Conservation (phyloP, 2,888 invertebrate genomes). For the Cenopis cana region DNA sequence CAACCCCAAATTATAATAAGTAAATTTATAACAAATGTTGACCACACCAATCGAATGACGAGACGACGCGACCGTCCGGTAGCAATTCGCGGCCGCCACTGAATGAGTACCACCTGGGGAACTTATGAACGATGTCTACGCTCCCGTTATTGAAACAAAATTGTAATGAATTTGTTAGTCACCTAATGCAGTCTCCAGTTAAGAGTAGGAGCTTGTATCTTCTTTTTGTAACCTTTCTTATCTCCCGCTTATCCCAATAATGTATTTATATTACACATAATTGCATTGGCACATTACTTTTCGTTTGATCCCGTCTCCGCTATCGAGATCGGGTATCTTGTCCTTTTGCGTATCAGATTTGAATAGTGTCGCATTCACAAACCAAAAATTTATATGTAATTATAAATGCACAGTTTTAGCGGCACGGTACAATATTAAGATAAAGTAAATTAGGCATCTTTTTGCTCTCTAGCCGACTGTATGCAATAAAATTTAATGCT, state of each 20-base stretch:
- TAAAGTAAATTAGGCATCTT: constrained; percentile 30
- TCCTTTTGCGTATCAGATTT: constrained; percentile 23
- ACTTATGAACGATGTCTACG: too few species aligned
- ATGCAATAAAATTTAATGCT: constrained; percentile 30
- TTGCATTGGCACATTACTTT: neutral
- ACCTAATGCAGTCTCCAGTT: too few species aligned
- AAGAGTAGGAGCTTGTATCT: too few species aligned
- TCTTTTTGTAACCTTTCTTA: neutral
- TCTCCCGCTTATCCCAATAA: neutral
- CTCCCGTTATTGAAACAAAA: too few species aligned
- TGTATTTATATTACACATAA: neutral
- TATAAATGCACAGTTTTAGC: constrained; percentile 32
- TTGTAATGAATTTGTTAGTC: too few species aligned
- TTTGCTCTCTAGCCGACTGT: neutral
- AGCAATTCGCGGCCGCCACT: too few species aligned
- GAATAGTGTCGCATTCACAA: constrained; percentile 28
- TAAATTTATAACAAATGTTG: too few species aligned
- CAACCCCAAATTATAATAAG: too few species aligned
- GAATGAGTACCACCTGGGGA: too few species aligned
- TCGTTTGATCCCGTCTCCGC: constrained; percentile 2
- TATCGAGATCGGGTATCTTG: neutral
- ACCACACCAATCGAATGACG: too few species aligned
- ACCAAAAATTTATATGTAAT: constrained; percentile 24
- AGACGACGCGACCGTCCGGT: too few species aligned
- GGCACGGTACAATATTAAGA: constrained; percentile 29